Percentiles rank a stretch among this genome's conserved stretches.
Evolutionary conservation across 2,113 vertebrate species (phyloP).

Genomic region (Microcebus jonahi): DNA sequence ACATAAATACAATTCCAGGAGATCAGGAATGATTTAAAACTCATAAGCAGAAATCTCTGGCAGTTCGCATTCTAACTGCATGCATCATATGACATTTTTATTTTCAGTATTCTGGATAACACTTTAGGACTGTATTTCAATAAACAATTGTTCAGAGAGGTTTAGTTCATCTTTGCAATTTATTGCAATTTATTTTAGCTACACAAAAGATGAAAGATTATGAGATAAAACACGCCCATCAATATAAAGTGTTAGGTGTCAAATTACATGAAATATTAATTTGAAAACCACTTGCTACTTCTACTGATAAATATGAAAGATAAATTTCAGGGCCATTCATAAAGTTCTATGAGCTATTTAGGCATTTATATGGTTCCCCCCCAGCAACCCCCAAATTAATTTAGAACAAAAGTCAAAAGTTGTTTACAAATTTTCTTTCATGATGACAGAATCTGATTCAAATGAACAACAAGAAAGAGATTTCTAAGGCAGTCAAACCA

Average conservation of each 20-base stretch:
- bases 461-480: conserved; percentile 59
- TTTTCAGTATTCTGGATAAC: conserved; percentile 56
- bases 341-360: conserved; percentile 32
- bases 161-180: conserved; percentile 71
- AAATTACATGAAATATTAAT: conserved; percentile 67
- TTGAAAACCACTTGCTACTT: conserved; percentile 65
- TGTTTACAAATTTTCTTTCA: conserved; percentile 62
- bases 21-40: conserved; percentile 83
- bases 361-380: not conserved
- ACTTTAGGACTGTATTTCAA: conserved; percentile 66
- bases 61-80: conserved; percentile 76
- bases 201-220: conserved; percentile 74
- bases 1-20: conserved; percentile 81
- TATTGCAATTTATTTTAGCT: conserved; percentile 65
- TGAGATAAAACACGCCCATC: conserved; percentile 58
- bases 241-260: conserved; percentile 64
- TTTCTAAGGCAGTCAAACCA: conserved; percentile 37
- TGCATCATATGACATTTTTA: conserved; percentile 71
- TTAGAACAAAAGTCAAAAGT: conserved; percentile 62
- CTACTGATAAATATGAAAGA: conserved; percentile 51
- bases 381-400: not conserved
- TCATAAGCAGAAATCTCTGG: conserved; percentile 79
- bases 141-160: conserved; percentile 81
- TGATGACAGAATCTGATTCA: conserved; percentile 64
- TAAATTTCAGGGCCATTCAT: not conserved